Percentiles rank a stretch among this genome's conserved stretches.
Conservation (phyloP, 2,888 invertebrate species). For the Polyploca ridens region DNA sequence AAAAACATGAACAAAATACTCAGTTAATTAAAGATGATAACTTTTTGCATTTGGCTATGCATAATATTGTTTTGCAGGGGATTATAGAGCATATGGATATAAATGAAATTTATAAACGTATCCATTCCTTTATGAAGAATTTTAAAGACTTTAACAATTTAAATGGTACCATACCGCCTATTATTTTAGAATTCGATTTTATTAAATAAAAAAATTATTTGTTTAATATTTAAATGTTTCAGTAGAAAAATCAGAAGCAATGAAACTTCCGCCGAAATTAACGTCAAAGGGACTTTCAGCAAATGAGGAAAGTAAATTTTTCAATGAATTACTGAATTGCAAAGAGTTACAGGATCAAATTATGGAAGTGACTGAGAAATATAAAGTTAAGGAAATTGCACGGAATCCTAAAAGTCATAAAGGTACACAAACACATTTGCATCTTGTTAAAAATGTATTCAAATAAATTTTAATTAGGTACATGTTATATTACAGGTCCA, state of each 20-base stretch:
- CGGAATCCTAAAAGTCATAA: background rate
- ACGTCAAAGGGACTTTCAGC: background rate
- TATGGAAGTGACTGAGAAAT: constrained; percentile 2
- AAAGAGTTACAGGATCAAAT: constrained; percentile 45
- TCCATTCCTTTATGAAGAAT: constrained; percentile 38
- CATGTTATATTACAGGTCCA: constrained; percentile 43
- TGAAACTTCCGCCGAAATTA: constrained; percentile 11
- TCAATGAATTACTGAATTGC: constrained; percentile 53
- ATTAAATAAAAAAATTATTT: no score
- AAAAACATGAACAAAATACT: constrained; percentile 17
- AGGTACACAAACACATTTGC: background rate
- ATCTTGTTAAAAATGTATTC: background rate
- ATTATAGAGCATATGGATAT: constrained; percentile 62
- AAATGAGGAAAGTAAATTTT: constrained; percentile 43
- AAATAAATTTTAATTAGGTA: constrained; percentile 15
- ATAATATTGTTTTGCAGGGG: constrained; percentile 63
- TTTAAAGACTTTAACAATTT: constrained; percentile 21
- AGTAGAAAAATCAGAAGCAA: constrained; percentile 18
- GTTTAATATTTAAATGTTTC: background rate
- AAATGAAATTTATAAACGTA: constrained; percentile 51
- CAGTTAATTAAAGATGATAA: constrained; percentile 35
- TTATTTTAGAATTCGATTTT: no score
- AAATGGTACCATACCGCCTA: constrained; percentile 7
- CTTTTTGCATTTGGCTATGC: constrained; percentile 61
- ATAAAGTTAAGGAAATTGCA: constrained; percentile 4